Evolutionary conservation across 2,113 vertebrate species (phyloP), one percentile per base, ranked within the genome.

Genomic region (Neotoma lepida): DNA sequence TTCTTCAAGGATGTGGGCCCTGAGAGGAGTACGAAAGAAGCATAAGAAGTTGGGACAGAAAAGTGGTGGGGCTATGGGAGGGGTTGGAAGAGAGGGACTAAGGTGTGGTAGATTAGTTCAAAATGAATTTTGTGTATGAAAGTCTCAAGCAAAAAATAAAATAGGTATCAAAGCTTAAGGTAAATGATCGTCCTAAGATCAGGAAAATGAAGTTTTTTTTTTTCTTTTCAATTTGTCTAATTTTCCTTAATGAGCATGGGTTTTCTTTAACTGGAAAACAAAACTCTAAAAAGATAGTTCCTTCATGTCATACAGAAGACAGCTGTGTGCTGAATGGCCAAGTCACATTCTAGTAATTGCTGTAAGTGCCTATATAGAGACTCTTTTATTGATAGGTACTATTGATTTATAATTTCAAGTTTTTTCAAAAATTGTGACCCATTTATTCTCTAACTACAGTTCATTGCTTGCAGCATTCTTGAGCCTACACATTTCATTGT

Each of bases 361-460:
- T 91, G 14, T 7, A 84, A 85, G 71, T 30, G 10, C 41, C 39
- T 89, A 74, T 35, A 30, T 51, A 9, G 9, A 70, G 9, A 6
- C 15, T 89, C 82, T 73, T 71, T 84, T 94, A 56, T 28, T 84
- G 68, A 63, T 33, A 86, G 9, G 6, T 71, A 92, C 6, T 81
- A 54, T 46, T 86, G 51, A 87, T 85, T 96, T 78, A 74, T 41
- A 8, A 51, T 49, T 91, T 97, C 18, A 87, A 39, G 28, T 61
- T 44, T 88, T 76, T 84, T 85, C 17, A 82, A 93, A 82, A 39
- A 73, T 24, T 86, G 74, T 63, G 71, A 95, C 35, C 12, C 84
- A 58, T 91, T 94, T 89, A 74, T 80, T 93, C 74, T 26, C 56
- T 89, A 89, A 84, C 44, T 85, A 56, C 63, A 91, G 88, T 74